A percentile compares a stretch with the other conserved stretches of the same genome.
Evolutionary conservation across 2,797 vertebrate genomes (phyloP).

Genomic region (Sarcoramphus papa): DNA sequence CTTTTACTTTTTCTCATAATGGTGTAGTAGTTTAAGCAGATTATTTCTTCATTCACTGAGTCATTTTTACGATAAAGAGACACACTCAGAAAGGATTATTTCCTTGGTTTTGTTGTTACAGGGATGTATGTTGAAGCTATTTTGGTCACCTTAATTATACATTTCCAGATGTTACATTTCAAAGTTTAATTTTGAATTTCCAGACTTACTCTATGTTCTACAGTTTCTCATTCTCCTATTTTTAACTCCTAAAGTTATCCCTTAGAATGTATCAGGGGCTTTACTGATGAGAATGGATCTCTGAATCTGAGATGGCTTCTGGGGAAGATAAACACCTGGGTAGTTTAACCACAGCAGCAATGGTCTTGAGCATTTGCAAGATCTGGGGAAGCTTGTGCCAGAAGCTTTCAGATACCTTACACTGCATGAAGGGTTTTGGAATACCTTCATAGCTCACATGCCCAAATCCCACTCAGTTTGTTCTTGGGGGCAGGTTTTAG

Average conservation of each 20-base stretch:
- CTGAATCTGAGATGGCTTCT: neutral
- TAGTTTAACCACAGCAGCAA: neutral
- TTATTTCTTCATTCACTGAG: neutral
- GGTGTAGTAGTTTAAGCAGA: neutral
- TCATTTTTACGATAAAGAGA: neutral
- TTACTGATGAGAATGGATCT: neutral
- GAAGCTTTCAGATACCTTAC: neutral
- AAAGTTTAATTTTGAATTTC: neutral
- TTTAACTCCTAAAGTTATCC: neutral
- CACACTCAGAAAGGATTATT: neutral
- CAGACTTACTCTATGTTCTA: neutral
- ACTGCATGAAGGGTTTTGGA: neutral
- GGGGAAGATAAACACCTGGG: neutral
- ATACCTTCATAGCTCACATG: neutral
- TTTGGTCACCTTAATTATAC: neutral
- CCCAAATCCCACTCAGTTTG: neutral
- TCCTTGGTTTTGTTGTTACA: neutral
- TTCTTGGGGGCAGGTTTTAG: neutral
- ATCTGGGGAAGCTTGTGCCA: neutral
- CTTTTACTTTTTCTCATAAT: neutral
- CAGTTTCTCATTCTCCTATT: neutral
- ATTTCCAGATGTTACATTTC: neutral
- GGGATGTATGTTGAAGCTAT: neutral
- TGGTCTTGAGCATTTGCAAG: neutral
- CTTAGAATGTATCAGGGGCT: neutral